Evolutionary conservation across 2,888 invertebrate species (phyloP).

Genomic region (Pseudococcus jackbeardsleyi): DNA sequence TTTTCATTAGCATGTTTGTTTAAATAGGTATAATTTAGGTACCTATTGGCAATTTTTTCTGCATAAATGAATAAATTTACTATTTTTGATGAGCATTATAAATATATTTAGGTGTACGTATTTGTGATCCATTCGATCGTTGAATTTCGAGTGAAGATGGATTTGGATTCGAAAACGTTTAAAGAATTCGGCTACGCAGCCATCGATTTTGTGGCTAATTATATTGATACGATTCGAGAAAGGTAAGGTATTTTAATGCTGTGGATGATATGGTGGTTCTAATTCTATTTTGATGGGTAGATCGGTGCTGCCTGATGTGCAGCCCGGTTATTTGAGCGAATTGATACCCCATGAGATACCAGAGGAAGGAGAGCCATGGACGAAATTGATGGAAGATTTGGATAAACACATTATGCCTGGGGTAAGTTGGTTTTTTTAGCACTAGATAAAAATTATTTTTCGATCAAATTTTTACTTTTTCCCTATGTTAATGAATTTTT

Average conservation of each 20-base stretch:
- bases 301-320: conserved; percentile 74
- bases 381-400: conserved; percentile 75
- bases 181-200: conserved; percentile 87
- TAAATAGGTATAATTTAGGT: no score
- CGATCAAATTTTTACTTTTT: no score
- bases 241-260: conserved; percentile 71
- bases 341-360: conserved; percentile 75
- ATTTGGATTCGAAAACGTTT: conserved; percentile 82
- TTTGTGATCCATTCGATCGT: neutral
- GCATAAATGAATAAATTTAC: no score
- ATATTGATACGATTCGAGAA: conserved; percentile 86
- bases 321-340: conserved; percentile 75
- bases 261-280: no score
- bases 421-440: conserved; percentile 70
- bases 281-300: conserved; percentile 67
- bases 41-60: no score
- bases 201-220: conserved; percentile 92
- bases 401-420: conserved; percentile 78
- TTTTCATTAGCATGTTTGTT: no score
- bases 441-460: no score
- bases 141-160: conserved; percentile 69
- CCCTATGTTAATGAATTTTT: no score
- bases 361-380: conserved; percentile 73
- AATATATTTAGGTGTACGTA: neutral
- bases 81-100: neutral